These are phyloP conservation scores for Isichthys henryi DNA, from an alignment of 2,113 vertebrate species.

Conservation along the genomic window DNA sequence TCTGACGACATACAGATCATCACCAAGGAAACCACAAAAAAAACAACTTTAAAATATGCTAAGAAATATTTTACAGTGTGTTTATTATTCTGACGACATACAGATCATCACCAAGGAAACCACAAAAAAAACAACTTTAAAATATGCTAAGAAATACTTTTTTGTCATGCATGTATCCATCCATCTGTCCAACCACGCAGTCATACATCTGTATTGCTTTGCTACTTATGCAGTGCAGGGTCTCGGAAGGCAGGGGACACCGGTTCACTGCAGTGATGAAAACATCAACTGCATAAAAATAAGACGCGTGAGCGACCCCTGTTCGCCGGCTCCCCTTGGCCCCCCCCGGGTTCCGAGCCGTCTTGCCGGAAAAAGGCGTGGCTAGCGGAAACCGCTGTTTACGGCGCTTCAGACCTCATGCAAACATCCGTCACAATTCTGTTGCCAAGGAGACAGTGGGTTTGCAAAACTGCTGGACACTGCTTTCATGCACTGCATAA, in stretches of 20 bases:
- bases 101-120: not conserved
- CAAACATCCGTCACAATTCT: slow-evolving; percentile 28
- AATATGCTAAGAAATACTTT: not conserved
- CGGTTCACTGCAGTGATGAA: not conserved
- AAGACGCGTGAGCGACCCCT: not conserved
- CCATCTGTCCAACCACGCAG: not conserved
- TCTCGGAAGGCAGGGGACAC: not conserved
- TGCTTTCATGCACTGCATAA: not conserved
- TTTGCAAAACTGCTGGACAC: slow-evolving; percentile 11
- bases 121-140: not conserved
- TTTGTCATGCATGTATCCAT: not conserved
- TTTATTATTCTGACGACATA: not conserved
- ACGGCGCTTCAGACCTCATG: not conserved
- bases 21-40: not conserved
- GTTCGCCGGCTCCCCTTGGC: not conserved
- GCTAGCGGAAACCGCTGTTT: not conserved
- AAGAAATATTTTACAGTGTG: not conserved
- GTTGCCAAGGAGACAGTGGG: slow-evolving; percentile 42
- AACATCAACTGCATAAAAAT: not conserved
- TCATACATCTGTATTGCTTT: not conserved
- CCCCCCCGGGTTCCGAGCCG: not conserved
- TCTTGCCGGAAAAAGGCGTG: not conserved
- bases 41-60: not conserved
- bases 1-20: not conserved
- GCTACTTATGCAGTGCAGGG: not conserved